phyloP scores from a whole-genome alignment of 2,113 vertebrate genomes.

The Pholis gunnellus region DNA sequence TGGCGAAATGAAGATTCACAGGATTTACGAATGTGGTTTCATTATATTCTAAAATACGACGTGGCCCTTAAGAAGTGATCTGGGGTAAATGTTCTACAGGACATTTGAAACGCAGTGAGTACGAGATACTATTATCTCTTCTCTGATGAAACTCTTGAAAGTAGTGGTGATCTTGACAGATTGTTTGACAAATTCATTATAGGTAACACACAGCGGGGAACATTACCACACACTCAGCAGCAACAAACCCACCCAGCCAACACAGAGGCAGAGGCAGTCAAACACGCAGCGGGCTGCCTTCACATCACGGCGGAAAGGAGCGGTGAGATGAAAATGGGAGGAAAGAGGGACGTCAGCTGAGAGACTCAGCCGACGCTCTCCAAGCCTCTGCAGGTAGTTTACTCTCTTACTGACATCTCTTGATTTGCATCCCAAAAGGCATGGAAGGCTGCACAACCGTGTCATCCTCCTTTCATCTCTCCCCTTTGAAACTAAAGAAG shows the following conservation, averaged over 20 bases:
- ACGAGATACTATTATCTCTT: neutral
- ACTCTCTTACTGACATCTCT: slow-evolving; percentile 51
- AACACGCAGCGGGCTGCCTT: slow-evolving; percentile 72
- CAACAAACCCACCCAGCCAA: slow-evolving; percentile 29
- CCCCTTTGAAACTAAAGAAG: slow-evolving; percentile 60
- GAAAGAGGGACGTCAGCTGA: slow-evolving; percentile 43
- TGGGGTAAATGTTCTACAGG: neutral
- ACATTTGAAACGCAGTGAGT: neutral
- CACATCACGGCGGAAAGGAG: slow-evolving; percentile 62
- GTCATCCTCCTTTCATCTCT: slow-evolving; percentile 61
- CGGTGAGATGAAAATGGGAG: slow-evolving; percentile 49
- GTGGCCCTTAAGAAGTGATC: neutral
- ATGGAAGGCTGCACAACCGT: slow-evolving; percentile 54
- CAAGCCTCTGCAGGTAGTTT: slow-evolving; percentile 54
- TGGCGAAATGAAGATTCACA: neutral
- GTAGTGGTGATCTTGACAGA: slow-evolving; percentile 46
- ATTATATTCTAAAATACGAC: neutral
- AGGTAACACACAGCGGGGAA: slow-evolving; percentile 39
- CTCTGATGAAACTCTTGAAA: slow-evolving; percentile 34
- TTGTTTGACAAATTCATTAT: slow-evolving; percentile 72
- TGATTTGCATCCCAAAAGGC: slow-evolving; percentile 60
- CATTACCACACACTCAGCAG: slow-evolving; percentile 25
- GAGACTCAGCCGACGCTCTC: slow-evolving; percentile 35
- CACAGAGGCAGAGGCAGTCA: slow-evolving; percentile 68
- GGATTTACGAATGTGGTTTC: neutral